Base-by-base conservation (phyloP, 2,797 vertebrate genomes). In the Margarornis squamiger region DNA sequence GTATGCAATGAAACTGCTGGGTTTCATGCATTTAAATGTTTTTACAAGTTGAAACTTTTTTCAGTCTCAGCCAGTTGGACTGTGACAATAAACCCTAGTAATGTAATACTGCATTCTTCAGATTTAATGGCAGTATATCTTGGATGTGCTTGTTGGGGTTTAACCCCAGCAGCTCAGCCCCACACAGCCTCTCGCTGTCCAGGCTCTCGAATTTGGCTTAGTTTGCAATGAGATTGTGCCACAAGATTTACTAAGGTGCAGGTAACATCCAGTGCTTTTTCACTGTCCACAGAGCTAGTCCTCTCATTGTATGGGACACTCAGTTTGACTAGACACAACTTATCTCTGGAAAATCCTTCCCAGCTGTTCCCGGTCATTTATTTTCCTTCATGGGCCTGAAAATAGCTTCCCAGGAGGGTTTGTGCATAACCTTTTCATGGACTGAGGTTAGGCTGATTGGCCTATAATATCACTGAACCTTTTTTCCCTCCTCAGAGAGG, bases 121-220 rank as follows among this genome's bases (percentile, higher is more conserved):
- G 15, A 73, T 84, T 6, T 5, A 3, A 4, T 21, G 54, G n/a
- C 36, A 43, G 3, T 51, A 2, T 43, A 6, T 36, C 16, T 36
- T 79, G 45, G 23, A n/a, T 59, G 20, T 68, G 15, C 51, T 71
- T 77, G 14, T 30, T 29, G 39, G 49, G 34, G 30, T 38, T 81
- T 78, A 85, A 20, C 13, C 11, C 30, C 26, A 27, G 43, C 38
- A 77, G 10, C 46, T 81, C 32, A 70, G 73, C 29, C 19, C 38
- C 13, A 29, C 2, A 1, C 30, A 59, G n/a, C 59, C 0, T 0
- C 12, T 38, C 1, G 1, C 52, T 51, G 11, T 48, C 27, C 19
- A 36, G 46, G 16, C 38, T 72, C 10, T 83, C 43, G n/a, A 6
- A 23, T 86, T 72, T 68, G 70, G n/a, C 52, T 29, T 16, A 20